Conservation (phyloP, 2,113 vertebrate species). For the Sisor rabdophorus region DNA sequence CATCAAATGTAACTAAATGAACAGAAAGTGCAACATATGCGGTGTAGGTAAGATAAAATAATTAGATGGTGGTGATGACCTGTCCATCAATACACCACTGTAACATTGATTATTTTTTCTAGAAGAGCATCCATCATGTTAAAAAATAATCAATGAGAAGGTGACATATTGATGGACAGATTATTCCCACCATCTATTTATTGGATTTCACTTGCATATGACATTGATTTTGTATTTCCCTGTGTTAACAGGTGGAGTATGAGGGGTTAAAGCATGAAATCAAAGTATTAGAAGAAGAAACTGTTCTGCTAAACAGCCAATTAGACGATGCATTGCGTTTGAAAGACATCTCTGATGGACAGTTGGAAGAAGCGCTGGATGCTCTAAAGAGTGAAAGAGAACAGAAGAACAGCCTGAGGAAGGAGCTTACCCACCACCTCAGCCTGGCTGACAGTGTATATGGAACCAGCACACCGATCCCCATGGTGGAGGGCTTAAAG, state of each 20-base stretch:
- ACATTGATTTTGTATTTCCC: neutral
- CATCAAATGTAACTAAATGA: neutral
- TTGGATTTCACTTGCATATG: too few species aligned
- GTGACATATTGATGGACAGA: too few species aligned
- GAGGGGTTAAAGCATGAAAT: slow-evolving; percentile 98
- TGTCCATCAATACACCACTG: neutral
- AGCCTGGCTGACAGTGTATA: slow-evolving; percentile 87
- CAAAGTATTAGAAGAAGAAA: slow-evolving; percentile 94
- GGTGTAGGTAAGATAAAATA: neutral
- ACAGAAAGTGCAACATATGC: neutral
- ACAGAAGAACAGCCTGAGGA: slow-evolving; percentile 91
- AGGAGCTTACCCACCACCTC: slow-evolving; percentile 90
- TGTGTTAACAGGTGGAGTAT: slow-evolving; percentile 83
- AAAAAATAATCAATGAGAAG: too few species aligned
- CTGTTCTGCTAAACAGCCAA: slow-evolving; percentile 92
- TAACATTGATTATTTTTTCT: neutral
- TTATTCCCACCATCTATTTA: too few species aligned
- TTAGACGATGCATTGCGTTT: slow-evolving; percentile 91
- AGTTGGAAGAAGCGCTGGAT: slow-evolving; percentile 92
- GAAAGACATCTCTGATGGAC: slow-evolving; percentile 91
- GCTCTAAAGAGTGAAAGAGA: slow-evolving; percentile 92
- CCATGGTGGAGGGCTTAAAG: slow-evolving; percentile 86
- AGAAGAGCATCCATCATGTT: neutral
- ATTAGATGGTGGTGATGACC: neutral
- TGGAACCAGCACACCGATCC: slow-evolving; percentile 82